These are phyloP conservation scores for Brenthis daphne DNA, from an alignment of 2,888 invertebrate genomes.

Conservation along the genomic window DNA sequence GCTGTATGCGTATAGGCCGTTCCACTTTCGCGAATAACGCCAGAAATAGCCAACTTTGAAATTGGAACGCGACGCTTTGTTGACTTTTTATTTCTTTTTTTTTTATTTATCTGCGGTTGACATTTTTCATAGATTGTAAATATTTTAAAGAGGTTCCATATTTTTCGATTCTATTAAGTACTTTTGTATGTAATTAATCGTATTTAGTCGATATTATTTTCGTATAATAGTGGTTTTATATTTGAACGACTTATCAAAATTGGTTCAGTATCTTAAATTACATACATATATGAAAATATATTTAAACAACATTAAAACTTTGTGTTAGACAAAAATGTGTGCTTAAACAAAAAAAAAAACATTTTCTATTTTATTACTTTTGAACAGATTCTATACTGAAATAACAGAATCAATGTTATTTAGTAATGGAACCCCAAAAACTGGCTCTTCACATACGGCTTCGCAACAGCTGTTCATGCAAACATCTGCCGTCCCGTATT, in stretches of 20 bases:
- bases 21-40: slow-evolving; percentile 18
- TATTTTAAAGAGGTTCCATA: background rate
- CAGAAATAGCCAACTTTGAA: slow-evolving; percentile 13
- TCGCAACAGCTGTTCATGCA: slow-evolving; percentile 14
- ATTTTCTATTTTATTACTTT: too few relatives aligned
- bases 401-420: too few relatives aligned
- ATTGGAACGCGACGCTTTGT: slow-evolving; percentile 18
- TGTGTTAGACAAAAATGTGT: too few relatives aligned
- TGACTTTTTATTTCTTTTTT: slow-evolving; percentile 2
- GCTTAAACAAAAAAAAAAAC: too few relatives aligned
- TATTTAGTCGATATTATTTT: too few relatives aligned
- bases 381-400: too few relatives aligned
- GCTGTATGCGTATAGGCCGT: slow-evolving; percentile 1
- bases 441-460: slow-evolving; percentile 1
- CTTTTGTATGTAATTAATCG: too few relatives aligned
- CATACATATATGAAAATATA: too few relatives aligned
- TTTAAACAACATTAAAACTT: background rate
- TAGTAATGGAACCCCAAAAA: background rate
- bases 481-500: slow-evolving; percentile 10
- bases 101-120: background rate
- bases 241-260: too few relatives aligned
- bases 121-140: background rate
- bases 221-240: too few relatives aligned
- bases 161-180: too few relatives aligned
- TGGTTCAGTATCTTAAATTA: background rate